Conservation (phyloP, 2,888 invertebrate genomes). For the Clostera curtula region DNA sequence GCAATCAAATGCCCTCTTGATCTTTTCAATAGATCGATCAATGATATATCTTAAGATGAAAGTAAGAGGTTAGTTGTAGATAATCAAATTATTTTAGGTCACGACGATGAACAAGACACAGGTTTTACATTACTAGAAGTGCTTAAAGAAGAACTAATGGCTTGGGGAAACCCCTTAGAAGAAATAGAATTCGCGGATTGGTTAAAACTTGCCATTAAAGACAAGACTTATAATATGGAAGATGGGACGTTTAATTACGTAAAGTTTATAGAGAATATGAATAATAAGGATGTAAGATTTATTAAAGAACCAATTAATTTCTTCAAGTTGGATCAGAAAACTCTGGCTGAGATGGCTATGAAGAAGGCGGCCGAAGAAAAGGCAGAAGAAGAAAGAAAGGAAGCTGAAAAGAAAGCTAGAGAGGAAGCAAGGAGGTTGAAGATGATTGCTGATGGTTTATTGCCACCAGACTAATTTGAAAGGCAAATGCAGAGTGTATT, state of each 20-base stretch:
- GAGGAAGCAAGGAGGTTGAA: constrained; percentile 53
- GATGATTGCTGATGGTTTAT: constrained; percentile 52
- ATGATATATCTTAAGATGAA: too few species aligned
- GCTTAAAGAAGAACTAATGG: constrained; percentile 44
- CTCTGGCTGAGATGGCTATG: constrained; percentile 55
- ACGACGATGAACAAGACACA: constrained; percentile 52
- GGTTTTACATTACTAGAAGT: constrained; percentile 44
- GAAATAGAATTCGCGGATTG: constrained; percentile 58
- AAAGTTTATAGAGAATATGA: constrained; percentile 63
- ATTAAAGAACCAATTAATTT: constrained; percentile 58
- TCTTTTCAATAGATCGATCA: too few species aligned
- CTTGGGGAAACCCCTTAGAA: constrained; percentile 55
- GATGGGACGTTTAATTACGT: constrained; percentile 42
- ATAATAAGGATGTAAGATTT: constrained; percentile 47
- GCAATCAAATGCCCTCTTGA: too few species aligned
- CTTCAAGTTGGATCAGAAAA: constrained; percentile 64
- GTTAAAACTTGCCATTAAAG: constrained; percentile 44
- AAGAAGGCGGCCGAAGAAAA: constrained; percentile 54
- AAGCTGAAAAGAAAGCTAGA: constrained; percentile 42
- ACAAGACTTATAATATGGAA: constrained; percentile 46
- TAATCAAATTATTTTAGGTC: too few species aligned
- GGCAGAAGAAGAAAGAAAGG: constrained; percentile 45
- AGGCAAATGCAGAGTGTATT: neutral
- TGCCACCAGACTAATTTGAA: constrained; percentile 24
- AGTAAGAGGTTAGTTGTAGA: too few species aligned